A percentile compares a stretch with the other conserved stretches of the same genome.
Evolutionary conservation across 2,797 vertebrate genomes (phyloP).

Genomic region (Muraenolepis orangiensis): DNA sequence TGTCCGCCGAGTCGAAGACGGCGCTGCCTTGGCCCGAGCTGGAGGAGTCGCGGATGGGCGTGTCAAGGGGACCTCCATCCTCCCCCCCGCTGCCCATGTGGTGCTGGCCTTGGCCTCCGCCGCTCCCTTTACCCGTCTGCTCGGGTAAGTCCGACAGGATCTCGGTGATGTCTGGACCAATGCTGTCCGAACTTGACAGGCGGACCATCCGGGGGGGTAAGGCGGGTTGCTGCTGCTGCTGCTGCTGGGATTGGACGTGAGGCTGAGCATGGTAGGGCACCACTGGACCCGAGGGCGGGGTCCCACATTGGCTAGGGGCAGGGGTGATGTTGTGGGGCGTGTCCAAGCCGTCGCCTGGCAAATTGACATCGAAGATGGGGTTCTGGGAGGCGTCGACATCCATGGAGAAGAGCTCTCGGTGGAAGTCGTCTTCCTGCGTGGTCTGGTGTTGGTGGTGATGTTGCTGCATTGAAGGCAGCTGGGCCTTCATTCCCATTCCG

Average conservation of each 20-base stretch:
- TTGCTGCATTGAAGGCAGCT: constrained; percentile 60
- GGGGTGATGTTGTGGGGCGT: constrained; percentile 96
- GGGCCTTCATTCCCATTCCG: constrained; percentile 64
- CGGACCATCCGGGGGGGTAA: constrained; percentile 81
- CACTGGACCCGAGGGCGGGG: constrained; percentile 83
- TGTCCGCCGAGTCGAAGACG: constrained; percentile 90
- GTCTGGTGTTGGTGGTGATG: constrained; percentile 81
- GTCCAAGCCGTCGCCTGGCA: constrained; percentile 90
- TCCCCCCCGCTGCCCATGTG: constrained; percentile 69
- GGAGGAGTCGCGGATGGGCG: constrained; percentile 93
- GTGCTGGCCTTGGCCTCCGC: constrained; percentile 68
- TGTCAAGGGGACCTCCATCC: constrained; percentile 80
- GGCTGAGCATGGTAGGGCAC: constrained; percentile 77
- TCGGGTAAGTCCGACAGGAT: constrained; percentile 96
- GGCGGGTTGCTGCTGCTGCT: constrained; percentile 68
- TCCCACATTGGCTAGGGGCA: constrained; percentile 95
- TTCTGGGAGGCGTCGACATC: constrained; percentile 94
- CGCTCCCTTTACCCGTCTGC: constrained; percentile 85
- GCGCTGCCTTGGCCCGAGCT: constrained; percentile 95
- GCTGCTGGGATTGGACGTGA: constrained; percentile 75
- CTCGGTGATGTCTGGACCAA: constrained; percentile 93
- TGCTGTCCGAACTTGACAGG: constrained; percentile 95
- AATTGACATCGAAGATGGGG: constrained; percentile 94
- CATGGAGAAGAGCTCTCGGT: constrained; percentile 97
- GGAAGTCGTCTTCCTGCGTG: constrained; percentile 95